Evolutionary conservation across 2,888 invertebrate genomes (phyloP).

Genomic region (Synergus itoensis): DNA sequence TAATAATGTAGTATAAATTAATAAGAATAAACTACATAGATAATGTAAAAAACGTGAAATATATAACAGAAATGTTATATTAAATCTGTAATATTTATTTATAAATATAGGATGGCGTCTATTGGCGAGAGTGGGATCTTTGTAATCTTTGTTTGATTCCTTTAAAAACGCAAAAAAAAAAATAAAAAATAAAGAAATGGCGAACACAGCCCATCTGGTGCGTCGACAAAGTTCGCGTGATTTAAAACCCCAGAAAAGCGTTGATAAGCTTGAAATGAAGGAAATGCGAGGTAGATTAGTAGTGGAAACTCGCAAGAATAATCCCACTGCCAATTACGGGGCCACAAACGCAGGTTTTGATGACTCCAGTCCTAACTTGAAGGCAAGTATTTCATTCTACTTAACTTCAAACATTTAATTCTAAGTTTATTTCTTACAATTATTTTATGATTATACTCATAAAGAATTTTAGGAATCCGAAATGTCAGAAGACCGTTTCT

Average conservation of each 20-base stretch:
- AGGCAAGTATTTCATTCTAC: conserved; percentile 67
- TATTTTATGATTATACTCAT: background rate
- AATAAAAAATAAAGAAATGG: conserved; percentile 81
- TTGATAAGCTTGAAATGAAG: conserved; percentile 92
- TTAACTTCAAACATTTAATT: background rate
- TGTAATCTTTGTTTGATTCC: conserved; percentile 62
- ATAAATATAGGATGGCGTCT: conserved; percentile 71
- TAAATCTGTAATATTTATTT: background rate
- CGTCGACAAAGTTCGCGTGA: conserved; percentile 93
- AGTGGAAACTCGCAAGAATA: conserved; percentile 82
- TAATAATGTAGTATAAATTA: too few relatives aligned
- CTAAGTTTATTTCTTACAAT: background rate
- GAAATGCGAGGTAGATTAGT: conserved; percentile 91
- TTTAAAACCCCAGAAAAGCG: conserved; percentile 87
- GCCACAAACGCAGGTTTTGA: conserved; percentile 92
- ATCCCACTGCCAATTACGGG: conserved; percentile 85
- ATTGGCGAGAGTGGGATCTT: conserved; percentile 61
- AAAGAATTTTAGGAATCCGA: background rate
- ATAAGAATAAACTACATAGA: too few relatives aligned
- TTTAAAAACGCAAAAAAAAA: conserved; percentile 45
- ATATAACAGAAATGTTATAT: too few relatives aligned
- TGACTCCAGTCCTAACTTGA: conserved; percentile 81
- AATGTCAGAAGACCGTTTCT: too few relatives aligned
- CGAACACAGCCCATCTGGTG: conserved; percentile 93
- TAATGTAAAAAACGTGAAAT: too few relatives aligned